These are phyloP conservation scores for Zapus hudsonius DNA, from an alignment of 2,113 vertebrate genomes.

Conservation along the genomic window DNA sequence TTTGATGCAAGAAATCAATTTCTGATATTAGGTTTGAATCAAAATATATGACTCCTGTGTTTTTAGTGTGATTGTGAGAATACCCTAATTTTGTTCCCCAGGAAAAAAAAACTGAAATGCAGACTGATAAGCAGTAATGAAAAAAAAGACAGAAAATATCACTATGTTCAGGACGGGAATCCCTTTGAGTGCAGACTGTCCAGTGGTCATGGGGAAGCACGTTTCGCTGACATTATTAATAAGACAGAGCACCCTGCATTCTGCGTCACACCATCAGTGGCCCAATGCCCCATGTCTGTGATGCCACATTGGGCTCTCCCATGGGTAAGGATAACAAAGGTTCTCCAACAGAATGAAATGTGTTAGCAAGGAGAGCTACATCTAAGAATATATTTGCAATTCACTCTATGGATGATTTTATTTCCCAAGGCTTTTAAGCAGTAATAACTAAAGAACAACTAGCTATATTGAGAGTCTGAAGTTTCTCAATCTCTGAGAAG, in stretches of 20 bases:
- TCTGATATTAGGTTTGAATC: not conserved
- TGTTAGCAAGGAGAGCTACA: not conserved
- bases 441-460: not conserved
- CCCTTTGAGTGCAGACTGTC: not conserved
- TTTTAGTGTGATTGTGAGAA: not conserved
- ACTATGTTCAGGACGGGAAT: not conserved
- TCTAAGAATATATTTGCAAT: not conserved
- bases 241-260: slow-evolving; percentile 10
- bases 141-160: not conserved
- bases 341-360: not conserved
- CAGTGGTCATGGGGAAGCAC: not conserved
- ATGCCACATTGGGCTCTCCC: not conserved
- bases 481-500: slow-evolving; percentile 47
- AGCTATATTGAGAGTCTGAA: not conserved
- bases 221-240: not conserved
- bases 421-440: not conserved
- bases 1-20: not conserved
- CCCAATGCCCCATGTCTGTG: accelerated
- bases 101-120: not conserved
- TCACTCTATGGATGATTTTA: not conserved
- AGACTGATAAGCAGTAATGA: not conserved
- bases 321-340: not conserved
- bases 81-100: not conserved
- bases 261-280: not conserved
- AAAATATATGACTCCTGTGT: not conserved